Percentiles rank a stretch among this genome's conserved stretches.
These are phyloP conservation scores for Melanerpes aurifrons DNA, from an alignment of 2,113 vertebrate genomes.

Conservation along the genomic window DNA sequence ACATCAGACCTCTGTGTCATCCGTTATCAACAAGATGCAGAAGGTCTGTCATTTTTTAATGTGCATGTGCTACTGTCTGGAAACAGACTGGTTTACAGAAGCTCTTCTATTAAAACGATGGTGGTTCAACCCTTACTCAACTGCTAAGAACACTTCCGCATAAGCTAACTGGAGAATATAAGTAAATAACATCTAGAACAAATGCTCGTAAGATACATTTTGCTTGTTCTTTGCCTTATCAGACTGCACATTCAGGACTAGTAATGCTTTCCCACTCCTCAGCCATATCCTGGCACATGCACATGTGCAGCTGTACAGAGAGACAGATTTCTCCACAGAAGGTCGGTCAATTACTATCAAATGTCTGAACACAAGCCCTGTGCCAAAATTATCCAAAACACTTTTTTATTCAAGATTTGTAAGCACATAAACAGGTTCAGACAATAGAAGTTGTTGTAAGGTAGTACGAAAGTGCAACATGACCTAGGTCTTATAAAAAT, in stretches of 20 bases:
- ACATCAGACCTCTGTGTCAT: neutral
- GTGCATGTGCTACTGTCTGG: neutral
- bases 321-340: constrained; percentile 10
- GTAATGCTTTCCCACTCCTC: neutral
- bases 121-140: constrained; percentile 14
- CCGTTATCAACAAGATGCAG: neutral
- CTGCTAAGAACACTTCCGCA: constrained; percentile 27
- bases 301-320: constrained; percentile 11
- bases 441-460: neutral
- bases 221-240: neutral
- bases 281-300: neutral
- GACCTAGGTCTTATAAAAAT: constrained; percentile 24
- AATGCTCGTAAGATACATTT: neutral
- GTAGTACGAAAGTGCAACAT: neutral
- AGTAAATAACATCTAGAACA: constrained; percentile 20
- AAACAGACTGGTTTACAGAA: neutral
- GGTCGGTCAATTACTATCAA: constrained; percentile 36
- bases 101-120: neutral
- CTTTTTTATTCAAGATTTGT: constrained; percentile 2
- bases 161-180: neutral
- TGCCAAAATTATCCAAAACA: constrained; percentile 20
- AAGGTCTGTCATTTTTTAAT: neutral
- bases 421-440: constrained; percentile 17
- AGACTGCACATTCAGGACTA: neutral
- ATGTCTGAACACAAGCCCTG: neutral